Evolutionary conservation across 2,113 vertebrate genomes (phyloP).

Genomic region (Tachuris rubrigastra): DNA sequence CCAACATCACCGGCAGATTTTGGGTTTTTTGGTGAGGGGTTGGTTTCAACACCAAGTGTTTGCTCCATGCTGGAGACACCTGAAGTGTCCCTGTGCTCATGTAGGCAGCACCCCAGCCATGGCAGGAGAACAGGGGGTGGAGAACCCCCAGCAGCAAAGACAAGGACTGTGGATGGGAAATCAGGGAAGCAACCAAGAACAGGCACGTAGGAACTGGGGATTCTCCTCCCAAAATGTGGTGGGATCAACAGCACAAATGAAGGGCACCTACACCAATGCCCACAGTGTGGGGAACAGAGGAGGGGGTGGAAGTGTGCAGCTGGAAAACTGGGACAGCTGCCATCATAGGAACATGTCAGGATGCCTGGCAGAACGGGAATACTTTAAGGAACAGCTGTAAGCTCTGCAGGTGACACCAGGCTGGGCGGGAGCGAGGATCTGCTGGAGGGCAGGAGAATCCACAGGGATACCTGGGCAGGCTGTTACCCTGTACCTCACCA

Average conservation of each 20-base stretch:
- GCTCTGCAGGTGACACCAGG: background rate
- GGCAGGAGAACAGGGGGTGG: fast-evolving
- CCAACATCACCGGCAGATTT: background rate
- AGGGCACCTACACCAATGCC: fast-evolving
- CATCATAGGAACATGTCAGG: fast-evolving
- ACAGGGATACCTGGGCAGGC: background rate
- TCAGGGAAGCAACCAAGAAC: fast-evolving
- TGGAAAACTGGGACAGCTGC: background rate
- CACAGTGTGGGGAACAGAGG: fast-evolving
- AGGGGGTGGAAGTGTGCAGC: background rate
- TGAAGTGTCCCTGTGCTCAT: background rate
- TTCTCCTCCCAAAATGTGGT: background rate
- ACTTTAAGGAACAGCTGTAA: fast-evolving
- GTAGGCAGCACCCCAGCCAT: background rate
- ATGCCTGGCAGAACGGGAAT: fast-evolving
- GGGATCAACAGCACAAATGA: background rate
- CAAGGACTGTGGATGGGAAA: background rate
- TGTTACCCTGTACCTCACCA: background rate
- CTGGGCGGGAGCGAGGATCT: background rate
- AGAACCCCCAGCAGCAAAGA: background rate
- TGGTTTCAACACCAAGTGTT: background rate
- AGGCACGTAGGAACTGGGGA: fast-evolving
- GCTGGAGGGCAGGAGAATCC: background rate
- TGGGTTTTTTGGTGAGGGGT: background rate
- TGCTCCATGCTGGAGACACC: background rate